Evolutionary conservation across 2,113 vertebrate genomes (phyloP).

Genomic region (Cyprinus carpio): DNA sequence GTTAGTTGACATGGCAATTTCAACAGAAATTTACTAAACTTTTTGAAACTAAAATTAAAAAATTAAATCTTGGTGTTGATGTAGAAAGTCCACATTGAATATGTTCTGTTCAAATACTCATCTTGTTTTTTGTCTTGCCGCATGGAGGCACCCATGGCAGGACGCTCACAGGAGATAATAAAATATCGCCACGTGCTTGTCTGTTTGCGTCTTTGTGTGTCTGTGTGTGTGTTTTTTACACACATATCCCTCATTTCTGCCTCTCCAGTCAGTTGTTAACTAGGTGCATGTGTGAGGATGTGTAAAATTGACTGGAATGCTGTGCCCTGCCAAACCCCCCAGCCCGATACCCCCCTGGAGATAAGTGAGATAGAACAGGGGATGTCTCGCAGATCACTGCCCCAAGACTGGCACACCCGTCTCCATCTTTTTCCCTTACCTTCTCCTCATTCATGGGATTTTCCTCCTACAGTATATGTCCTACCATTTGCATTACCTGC

Average conservation of each 20-base stretch:
- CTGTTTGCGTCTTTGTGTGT: conserved; percentile 1
- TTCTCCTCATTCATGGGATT: background rate
- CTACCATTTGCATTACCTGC: background rate
- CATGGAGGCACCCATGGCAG: background rate
- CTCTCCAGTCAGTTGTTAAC: conserved; percentile 51
- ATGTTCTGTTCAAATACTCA: too few relatives aligned
- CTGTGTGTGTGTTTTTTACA: background rate
- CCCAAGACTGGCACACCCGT: conserved; percentile 54
- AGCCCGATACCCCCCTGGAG: conserved; percentile 54
- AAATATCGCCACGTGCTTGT: conserved; percentile 19
- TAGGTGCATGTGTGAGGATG: conserved; percentile 59
- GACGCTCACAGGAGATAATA: background rate
- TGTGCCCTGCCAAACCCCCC: conserved; percentile 58
- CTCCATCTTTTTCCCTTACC: background rate
- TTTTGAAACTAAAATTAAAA: background rate
- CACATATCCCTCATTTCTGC: background rate
- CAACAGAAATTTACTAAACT: background rate
- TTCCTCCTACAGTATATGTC: background rate
- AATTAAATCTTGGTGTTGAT: background rate
- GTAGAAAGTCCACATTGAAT: background rate
- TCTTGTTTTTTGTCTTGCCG: background rate
- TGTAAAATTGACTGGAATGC: conserved; percentile 62
- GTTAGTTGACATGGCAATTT: background rate
- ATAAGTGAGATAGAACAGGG: conserved; percentile 57
- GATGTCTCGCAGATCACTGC: conserved; percentile 57